Conservation (phyloP, 2,113 vertebrate species). For the Opisthocomus hoazin region DNA sequence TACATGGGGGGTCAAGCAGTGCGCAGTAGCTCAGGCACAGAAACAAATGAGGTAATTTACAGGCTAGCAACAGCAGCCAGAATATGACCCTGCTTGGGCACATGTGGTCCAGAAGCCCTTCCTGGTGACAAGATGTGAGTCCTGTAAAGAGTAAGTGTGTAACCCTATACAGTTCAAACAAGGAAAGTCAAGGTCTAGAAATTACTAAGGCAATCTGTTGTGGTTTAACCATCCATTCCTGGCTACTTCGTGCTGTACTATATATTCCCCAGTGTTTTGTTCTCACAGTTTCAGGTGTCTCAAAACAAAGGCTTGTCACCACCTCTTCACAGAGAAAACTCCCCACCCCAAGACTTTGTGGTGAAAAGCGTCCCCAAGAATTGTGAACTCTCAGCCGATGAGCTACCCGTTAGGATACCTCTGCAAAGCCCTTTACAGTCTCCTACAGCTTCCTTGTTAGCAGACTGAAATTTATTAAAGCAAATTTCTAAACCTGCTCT, state of each 20-base stretch:
- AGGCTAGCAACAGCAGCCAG: background rate
- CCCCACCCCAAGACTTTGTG: background rate
- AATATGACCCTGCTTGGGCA: background rate
- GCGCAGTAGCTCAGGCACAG: background rate
- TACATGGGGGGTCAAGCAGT: background rate
- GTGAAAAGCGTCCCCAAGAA: background rate
- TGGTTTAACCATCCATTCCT: background rate
- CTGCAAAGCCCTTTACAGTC: background rate
- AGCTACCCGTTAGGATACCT: background rate
- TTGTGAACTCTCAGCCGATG: fast-evolving
- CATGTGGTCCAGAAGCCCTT: background rate
- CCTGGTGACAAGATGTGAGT: background rate
- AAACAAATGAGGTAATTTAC: background rate
- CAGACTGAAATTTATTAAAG: background rate
- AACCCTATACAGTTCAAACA: background rate
- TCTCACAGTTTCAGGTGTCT: background rate
- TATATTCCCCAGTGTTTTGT: background rate
- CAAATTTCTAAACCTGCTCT: background rate
- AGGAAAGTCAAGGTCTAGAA: background rate
- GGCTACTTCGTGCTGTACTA: background rate
- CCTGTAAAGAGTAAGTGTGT: background rate
- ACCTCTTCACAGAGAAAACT: background rate
- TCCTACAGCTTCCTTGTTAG: background rate
- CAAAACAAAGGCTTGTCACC: background rate
- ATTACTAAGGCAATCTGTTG: background rate